Evolutionary conservation across 2,888 invertebrate species (phyloP), one percentile per base, ranked within the genome.

Genomic region (Epistrophe eligans): DNA sequence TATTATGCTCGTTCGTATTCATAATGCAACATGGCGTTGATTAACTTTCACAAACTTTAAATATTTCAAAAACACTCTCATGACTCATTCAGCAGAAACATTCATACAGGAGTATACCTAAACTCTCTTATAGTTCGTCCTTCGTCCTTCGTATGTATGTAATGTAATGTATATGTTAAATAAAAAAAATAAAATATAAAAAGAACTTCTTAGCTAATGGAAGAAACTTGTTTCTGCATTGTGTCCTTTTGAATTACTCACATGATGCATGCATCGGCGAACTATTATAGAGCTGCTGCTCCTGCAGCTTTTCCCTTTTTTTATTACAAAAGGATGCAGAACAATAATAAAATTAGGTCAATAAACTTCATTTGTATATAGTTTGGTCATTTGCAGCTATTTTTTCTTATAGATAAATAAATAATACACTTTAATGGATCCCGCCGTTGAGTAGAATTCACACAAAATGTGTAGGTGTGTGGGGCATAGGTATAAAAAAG

Each of bases 1-100:
- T 74, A n/a, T n/a, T 4, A 13, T 11, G 0, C 5, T 2, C 5
- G 5, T 28, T 11, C 2, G 5, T 8, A 87, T 87, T 79, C 72
- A 87, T 87, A 87, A 87, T 87, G 83, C 83, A 87, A 32, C 45
- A 76, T 32, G 28, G 60, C 76, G 83, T 87, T 87, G 87, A 87
- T 87, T 82, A 87, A 87, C 83, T 87, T 87, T 83, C 35, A 72
- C 74, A 70, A 80, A 66, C 58, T 66, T 66, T 85, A 64, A 83
- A 83, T 83, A 83, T 76, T 87, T 82, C 52, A 81, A 52, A 50
- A 66, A 40, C 19, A 77, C 66, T 60, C 66, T 43, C 55, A 40
- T 64, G 38, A 35, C 38, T 32, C 17, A 72, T 38, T n/a, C 24
- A 19, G 28, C 17, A 40, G 4, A 1, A 35, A 19, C 38, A 73